Percentiles rank a stretch among this genome's conserved stretches.
Conservation (phyloP, 2,888 invertebrate species). For the Hyalella azteca region DNA sequence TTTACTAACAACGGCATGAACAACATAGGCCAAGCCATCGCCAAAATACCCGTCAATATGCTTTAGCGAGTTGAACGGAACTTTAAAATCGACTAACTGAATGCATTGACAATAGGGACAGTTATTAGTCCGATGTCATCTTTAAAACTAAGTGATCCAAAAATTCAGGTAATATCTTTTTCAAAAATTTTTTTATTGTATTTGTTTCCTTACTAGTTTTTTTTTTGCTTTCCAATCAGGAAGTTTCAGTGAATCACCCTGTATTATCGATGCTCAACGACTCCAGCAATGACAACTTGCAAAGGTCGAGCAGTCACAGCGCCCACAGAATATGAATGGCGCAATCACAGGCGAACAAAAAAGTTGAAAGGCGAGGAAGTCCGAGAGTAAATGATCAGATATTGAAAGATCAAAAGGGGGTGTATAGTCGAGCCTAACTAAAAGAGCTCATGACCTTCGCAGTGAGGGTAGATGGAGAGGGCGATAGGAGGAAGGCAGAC, state of each 20-base stretch:
- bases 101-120: too few relatives aligned
- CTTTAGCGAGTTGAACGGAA: too few relatives aligned
- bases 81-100: too few relatives aligned
- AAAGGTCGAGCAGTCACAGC: not conserved
- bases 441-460: conserved; percentile 12
- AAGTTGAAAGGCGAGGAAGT: not conserved
- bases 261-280: not conserved
- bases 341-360: not conserved
- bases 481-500: not conserved
- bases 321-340: not conserved
- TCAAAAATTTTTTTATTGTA: too few relatives aligned
- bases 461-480: conserved; percentile 19
- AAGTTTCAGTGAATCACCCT: not conserved
- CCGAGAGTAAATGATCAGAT: not conserved
- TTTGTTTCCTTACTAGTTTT: too few relatives aligned
- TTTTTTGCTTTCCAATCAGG: too few relatives aligned
- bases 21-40: too few relatives aligned
- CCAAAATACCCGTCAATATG: too few relatives aligned
- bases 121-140: too few relatives aligned
- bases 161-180: too few relatives aligned
- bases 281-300: not conserved
- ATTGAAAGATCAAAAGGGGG: not conserved
- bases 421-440: not conserved
- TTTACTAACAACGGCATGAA: too few relatives aligned
- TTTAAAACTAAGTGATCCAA: too few relatives aligned